These are phyloP conservation scores for Hydra vulgaris DNA, from an alignment of 30 jellyfish, hydroid and myxozoan species.

Conservation along the genomic window DNA sequence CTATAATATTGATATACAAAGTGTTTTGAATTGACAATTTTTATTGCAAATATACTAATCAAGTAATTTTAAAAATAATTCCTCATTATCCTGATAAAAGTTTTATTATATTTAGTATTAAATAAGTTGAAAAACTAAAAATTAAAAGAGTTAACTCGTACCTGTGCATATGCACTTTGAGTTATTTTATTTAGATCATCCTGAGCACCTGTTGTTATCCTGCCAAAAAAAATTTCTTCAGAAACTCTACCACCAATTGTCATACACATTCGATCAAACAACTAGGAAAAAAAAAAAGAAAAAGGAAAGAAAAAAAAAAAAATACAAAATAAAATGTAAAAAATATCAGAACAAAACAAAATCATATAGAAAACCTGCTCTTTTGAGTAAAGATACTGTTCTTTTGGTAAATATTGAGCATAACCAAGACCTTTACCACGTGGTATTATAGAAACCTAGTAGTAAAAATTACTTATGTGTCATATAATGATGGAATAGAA, in stretches of 20 bases:
- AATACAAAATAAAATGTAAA: too few species aligned
- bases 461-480: not conserved
- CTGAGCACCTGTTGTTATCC: slow-evolving; percentile 98
- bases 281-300: slow-evolving; percentile 20
- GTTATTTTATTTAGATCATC: slow-evolving; percentile 96
- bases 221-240: slow-evolving; percentile 81
- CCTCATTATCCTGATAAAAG: too few species aligned
- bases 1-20: too few species aligned
- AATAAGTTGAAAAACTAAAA: not conserved
- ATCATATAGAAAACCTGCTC: slow-evolving; percentile 63
- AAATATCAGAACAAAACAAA: not conserved
- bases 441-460: slow-evolving; percentile 95
- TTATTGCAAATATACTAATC: too few species aligned
- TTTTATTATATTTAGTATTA: too few species aligned
- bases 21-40: too few species aligned
- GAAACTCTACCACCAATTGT: slow-evolving; percentile 99
- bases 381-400: slow-evolving; percentile 79
- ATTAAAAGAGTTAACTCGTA: not conserved
- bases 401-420: slow-evolving; percentile 92
- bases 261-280: slow-evolving; percentile 98
- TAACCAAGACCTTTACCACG: slow-evolving; percentile 98
- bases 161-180: slow-evolving; percentile 98
- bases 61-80: too few species aligned
- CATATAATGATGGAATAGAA: too few species aligned
- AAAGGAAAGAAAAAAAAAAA: not conserved